A percentile compares a stretch with the other conserved stretches of the same genome.
phyloP scores from a whole-genome alignment of 2,113 vertebrate genomes.

The Nannospalax galili region DNA sequence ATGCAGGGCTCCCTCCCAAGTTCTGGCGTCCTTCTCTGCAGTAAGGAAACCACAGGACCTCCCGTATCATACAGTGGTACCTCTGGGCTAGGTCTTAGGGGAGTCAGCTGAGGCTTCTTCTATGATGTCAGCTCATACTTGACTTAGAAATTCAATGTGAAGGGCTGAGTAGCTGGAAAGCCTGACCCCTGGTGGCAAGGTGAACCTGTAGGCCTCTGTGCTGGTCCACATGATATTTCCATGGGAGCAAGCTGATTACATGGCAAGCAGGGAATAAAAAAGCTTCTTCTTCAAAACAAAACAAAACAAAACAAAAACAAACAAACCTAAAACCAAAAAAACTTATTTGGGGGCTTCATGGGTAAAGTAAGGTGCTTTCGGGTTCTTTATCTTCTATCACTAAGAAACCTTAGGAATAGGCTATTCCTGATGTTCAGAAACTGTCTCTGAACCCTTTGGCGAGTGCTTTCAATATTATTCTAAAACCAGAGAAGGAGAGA shows the following conservation, averaged over 20 bases:
- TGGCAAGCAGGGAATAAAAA: neutral
- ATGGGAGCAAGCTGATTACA: neutral
- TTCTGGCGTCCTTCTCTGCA: neutral
- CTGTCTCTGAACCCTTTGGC: neutral
- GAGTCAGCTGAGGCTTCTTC: neutral
- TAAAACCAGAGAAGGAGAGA: neutral
- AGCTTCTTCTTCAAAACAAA: neutral
- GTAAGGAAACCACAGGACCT: neutral
- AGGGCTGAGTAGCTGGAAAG: neutral
- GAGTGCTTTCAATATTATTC: neutral
- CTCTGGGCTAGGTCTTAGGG: neutral
- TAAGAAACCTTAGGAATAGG: neutral
- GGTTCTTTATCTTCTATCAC: neutral
- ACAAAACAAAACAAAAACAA: too few relatives aligned
- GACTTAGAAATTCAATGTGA: neutral
- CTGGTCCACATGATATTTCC: neutral
- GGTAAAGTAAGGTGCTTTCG: conserved; percentile 6
- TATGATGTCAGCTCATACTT: fast-evolving
- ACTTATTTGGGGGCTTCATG: neutral
- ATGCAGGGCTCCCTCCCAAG: neutral
- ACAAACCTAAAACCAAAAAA: neutral
- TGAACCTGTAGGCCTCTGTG: neutral
- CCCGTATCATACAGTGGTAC: too few relatives aligned
- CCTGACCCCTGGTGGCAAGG: neutral
- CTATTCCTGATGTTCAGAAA: neutral